These are phyloP conservation scores for Apeira syringaria DNA, from an alignment of 2,888 invertebrate species.

Conservation along the genomic window DNA sequence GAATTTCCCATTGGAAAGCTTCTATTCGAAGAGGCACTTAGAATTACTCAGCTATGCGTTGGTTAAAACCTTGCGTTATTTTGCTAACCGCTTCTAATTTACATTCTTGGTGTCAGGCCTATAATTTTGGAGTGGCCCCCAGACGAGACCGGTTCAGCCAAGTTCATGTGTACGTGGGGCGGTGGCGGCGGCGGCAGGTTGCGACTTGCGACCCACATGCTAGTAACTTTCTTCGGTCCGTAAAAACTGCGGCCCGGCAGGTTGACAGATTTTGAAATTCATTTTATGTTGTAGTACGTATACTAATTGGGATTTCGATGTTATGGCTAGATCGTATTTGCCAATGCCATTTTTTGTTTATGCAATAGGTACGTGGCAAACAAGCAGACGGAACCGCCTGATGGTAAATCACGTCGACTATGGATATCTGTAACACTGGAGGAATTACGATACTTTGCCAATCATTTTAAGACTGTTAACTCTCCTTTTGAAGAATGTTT, in stretches of 20 bases:
- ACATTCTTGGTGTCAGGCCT: slow-evolving; percentile 36
- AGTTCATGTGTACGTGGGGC: too few species aligned
- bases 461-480: too few species aligned
- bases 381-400: too few species aligned
- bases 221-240: slow-evolving; percentile 62
- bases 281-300: slow-evolving; percentile 16
- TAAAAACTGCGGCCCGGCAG: slow-evolving; percentile 49
- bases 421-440: too few species aligned
- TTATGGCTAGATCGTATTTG: neutral
- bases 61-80: slow-evolving; percentile 5
- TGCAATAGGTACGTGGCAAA: too few species aligned
- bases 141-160: slow-evolving; percentile 56
- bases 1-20: neutral
- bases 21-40: slow-evolving; percentile 1
- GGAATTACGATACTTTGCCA: too few species aligned
- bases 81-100: slow-evolving; percentile 26
- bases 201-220: slow-evolving; percentile 60
- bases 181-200: slow-evolving; percentile 47
- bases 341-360: too few species aligned
- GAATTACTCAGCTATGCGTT: slow-evolving; percentile 18
- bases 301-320: slow-evolving; percentile 5
- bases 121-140: slow-evolving; percentile 50
- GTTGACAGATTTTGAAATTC: slow-evolving; percentile 40
- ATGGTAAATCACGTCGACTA: too few species aligned
- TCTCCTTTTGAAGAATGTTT: too few species aligned